phyloP scores from a whole-genome alignment of 2,888 invertebrate genomes.

The Acanthoscelides obtectus region DNA sequence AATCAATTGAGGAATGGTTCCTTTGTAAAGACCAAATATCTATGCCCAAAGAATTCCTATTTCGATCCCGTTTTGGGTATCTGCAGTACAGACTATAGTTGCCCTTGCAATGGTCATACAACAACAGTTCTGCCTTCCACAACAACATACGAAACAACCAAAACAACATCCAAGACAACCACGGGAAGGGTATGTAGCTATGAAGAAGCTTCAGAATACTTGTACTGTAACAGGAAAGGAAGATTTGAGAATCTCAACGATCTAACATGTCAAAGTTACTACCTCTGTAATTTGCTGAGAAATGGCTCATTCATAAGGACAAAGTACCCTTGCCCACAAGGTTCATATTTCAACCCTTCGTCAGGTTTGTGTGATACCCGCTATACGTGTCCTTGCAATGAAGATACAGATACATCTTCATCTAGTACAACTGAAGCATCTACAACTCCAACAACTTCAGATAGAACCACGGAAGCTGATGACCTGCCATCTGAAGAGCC shows the following conservation, averaged over 20 bases:
- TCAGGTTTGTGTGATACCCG: slow-evolving; percentile 40
- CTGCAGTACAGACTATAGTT: slow-evolving; percentile 47
- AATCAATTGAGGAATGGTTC: slow-evolving; percentile 24
- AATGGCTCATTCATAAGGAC: slow-evolving; percentile 38
- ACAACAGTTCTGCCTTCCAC: neutral
- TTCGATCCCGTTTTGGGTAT: slow-evolving; percentile 33
- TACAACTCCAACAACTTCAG: neutral
- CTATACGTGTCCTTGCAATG: slow-evolving; percentile 40
- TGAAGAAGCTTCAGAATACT: slow-evolving; percentile 10
- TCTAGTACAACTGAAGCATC: neutral
- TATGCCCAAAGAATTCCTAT: slow-evolving; percentile 23
- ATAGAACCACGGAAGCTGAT: neutral
- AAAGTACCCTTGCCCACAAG: slow-evolving; percentile 1
- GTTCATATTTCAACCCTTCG: neutral
- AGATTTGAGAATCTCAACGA: slow-evolving; percentile 47
- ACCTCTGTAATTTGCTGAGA: slow-evolving; percentile 22
- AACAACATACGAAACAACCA: neutral
- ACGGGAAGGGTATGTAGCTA: slow-evolving; percentile 15
- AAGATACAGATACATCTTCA: neutral
- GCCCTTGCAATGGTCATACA: slow-evolving; percentile 28
- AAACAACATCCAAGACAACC: slow-evolving; percentile 3
- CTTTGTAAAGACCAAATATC: slow-evolving; percentile 35
- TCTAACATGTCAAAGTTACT: slow-evolving; percentile 28
- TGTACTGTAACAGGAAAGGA: slow-evolving; percentile 39
- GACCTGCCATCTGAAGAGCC: neutral